phyloP scores from a whole-genome alignment of 1,140 invertebrate species.

The Drosophila trapezifrons region DNA sequence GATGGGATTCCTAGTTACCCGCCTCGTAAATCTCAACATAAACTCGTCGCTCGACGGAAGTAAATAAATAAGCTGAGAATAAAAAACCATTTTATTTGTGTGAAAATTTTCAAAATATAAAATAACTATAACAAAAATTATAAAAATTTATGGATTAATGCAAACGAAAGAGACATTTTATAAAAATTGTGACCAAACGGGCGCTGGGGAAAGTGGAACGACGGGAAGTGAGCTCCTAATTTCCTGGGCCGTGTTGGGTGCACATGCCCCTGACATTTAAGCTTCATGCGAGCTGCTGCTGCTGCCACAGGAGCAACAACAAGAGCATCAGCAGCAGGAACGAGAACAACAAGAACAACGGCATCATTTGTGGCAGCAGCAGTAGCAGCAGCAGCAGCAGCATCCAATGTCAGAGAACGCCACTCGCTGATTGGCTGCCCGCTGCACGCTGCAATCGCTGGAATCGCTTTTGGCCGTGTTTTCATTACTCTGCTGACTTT shows the following conservation, averaged over 20 bases:
- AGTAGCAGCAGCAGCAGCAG: constrained; percentile 34
- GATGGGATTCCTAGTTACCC: not conserved
- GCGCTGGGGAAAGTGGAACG: constrained; percentile 2
- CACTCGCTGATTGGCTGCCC: constrained; percentile 69
- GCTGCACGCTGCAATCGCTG: constrained; percentile 37
- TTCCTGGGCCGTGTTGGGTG: constrained; percentile 45
- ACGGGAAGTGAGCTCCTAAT: constrained; percentile 27
- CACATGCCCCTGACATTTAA: constrained; percentile 81
- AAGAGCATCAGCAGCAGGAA: constrained; percentile 20
- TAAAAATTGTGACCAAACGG: constrained; percentile 13
- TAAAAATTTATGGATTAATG: constrained; percentile 1
- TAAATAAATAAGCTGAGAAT: not conserved
- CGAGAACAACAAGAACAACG: constrained; percentile 28
- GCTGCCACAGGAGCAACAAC: constrained; percentile 37
- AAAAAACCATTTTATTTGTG: not conserved
- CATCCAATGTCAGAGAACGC: constrained; percentile 74
- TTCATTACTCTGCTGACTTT: constrained; percentile 18
- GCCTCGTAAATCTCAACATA: too few relatives aligned
- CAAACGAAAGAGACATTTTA: constrained; percentile 21
- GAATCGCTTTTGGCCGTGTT: constrained; percentile 27
- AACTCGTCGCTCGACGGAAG: not conserved
- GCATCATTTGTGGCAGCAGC: constrained; percentile 40
- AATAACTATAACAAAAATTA: not conserved
- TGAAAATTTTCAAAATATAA: not conserved
- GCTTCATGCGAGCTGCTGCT: constrained; percentile 40